Conservation (phyloP, 2,797 vertebrate genomes). For the Sebastes steindachneri region DNA sequence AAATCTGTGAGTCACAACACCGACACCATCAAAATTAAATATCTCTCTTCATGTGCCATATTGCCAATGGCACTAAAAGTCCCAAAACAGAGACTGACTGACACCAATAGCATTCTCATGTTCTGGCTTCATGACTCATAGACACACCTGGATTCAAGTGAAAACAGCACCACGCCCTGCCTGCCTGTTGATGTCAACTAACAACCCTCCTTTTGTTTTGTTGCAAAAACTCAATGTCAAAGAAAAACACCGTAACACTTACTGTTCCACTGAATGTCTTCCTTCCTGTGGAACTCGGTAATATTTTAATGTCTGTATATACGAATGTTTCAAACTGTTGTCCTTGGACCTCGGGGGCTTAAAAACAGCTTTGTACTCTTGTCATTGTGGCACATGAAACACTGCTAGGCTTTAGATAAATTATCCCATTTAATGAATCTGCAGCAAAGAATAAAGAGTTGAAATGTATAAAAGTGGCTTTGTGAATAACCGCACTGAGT, state of each 20-base stretch:
- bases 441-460: too few relatives aligned
- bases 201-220: background rate
- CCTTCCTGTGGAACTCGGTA: too few relatives aligned
- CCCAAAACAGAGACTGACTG: background rate
- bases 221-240: background rate
- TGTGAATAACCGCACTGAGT: too few relatives aligned
- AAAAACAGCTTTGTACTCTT: too few relatives aligned
- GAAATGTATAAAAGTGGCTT: too few relatives aligned
- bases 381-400: too few relatives aligned
- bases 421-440: too few relatives aligned
- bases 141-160: conserved; percentile 7
- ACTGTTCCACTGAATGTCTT: background rate
- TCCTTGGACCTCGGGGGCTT: too few relatives aligned
- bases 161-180: background rate
- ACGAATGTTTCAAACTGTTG: too few relatives aligned
- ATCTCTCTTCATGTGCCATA: background rate
- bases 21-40: background rate
- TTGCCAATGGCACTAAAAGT: background rate
- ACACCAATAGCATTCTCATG: background rate
- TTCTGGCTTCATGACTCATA: background rate
- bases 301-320: too few relatives aligned
- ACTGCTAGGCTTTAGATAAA: too few relatives aligned
- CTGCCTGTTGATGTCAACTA: background rate
- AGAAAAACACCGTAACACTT: background rate
- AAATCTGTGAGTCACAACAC: too few relatives aligned